These are phyloP conservation scores for Phycodurus eques DNA, from an alignment of 2,113 vertebrate species.

Conservation along the genomic window DNA sequence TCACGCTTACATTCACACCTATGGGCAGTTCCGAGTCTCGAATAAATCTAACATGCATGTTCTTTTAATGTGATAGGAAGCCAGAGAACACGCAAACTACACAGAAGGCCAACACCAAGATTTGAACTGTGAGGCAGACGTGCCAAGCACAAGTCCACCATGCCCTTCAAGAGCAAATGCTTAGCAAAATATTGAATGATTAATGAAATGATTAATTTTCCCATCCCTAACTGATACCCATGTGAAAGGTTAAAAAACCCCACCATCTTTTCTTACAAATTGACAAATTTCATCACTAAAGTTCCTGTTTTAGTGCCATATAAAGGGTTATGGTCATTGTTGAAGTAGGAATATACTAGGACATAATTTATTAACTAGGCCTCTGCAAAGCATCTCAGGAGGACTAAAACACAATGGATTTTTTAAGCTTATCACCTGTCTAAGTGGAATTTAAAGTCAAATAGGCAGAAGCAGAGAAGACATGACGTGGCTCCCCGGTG, in stretches of 20 bases:
- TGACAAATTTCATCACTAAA: neutral
- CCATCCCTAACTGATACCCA: neutral
- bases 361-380: slow-evolving; percentile 13
- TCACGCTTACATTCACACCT: no score
- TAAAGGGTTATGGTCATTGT: neutral
- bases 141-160: neutral
- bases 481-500: slow-evolving; percentile 31
- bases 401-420: slow-evolving; percentile 20
- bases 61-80: neutral
- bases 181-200: neutral
- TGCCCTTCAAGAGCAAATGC: neutral
- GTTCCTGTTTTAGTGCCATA: neutral
- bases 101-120: neutral
- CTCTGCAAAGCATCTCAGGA: slow-evolving; percentile 1
- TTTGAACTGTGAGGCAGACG: neutral
- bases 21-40: neutral
- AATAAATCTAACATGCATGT: neutral
- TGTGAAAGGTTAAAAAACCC: neutral
- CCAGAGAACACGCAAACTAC: neutral
- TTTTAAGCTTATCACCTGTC: slow-evolving; percentile 39
- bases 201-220: neutral
- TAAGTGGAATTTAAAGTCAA: slow-evolving; percentile 42
- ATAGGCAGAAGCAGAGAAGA: slow-evolving; percentile 28
- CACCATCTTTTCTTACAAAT: neutral
- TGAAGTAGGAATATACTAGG: neutral